phyloP scores from a whole-genome alignment of 2,113 vertebrate genomes.

The Pterocles burchelli region DNA sequence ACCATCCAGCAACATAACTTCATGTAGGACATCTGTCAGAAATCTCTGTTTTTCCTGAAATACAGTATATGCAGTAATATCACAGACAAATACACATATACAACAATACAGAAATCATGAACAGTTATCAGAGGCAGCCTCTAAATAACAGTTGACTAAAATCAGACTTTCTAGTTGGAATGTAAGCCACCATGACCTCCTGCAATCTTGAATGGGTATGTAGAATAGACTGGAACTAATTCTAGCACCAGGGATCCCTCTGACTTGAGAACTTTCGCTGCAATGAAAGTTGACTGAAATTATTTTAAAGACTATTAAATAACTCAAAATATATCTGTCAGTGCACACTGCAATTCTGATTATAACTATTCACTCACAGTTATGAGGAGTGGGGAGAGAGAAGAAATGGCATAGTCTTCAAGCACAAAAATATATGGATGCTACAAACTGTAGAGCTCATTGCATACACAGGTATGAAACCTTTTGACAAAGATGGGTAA shows the following conservation, averaged over 20 bases:
- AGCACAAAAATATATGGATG: neutral
- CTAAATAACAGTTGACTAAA: neutral
- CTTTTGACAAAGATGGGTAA: neutral
- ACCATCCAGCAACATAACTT: slow-evolving; percentile 96
- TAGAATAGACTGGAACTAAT: neutral
- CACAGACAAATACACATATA: neutral
- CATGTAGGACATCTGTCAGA: slow-evolving; percentile 94
- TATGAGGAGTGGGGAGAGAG: neutral
- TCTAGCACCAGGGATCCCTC: neutral
- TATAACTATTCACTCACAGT: neutral
- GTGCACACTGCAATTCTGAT: neutral
- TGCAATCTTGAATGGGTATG: neutral
- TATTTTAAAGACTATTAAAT: neutral
- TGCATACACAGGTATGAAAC: neutral
- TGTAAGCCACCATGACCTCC: neutral
- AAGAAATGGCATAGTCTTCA: neutral
- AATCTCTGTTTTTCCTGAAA: slow-evolving; percentile 97
- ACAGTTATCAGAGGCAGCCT: neutral
- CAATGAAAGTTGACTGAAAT: neutral
- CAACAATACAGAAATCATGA: neutral
- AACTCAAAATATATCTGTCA: neutral
- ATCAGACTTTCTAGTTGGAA: neutral
- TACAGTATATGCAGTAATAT: slow-evolving; percentile 29
- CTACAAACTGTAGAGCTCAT: neutral
- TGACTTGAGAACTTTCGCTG: neutral